These are phyloP conservation scores for Labeo rohita DNA, from an alignment of 2,113 vertebrate species.

Conservation along the genomic window DNA sequence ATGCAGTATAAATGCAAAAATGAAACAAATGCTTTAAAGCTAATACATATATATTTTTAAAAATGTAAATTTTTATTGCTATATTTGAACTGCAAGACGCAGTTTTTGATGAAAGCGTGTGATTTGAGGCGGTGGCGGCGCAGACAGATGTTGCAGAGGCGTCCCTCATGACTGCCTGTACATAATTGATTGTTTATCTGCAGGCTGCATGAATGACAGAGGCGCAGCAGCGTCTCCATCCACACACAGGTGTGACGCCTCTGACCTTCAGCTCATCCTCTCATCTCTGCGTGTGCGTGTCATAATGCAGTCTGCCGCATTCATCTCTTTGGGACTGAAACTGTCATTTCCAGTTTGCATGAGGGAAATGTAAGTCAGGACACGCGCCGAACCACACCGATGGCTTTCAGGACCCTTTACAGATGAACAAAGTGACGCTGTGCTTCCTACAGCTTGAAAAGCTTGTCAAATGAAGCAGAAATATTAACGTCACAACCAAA, in stretches of 20 bases:
- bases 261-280: constrained; percentile 35
- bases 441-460: not conserved
- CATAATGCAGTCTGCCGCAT: constrained; percentile 6
- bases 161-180: constrained; percentile 69
- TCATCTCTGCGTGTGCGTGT: not conserved
- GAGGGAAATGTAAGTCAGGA: not conserved
- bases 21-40: too few relatives aligned
- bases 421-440: not conserved
- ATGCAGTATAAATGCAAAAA: too few relatives aligned
- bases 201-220: constrained; percentile 67
- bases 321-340: constrained; percentile 16
- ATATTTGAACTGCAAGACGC: too few relatives aligned
- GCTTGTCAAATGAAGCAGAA: not conserved
- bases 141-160: constrained; percentile 24
- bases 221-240: constrained; percentile 28
- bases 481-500: not conserved
- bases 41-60: too few relatives aligned
- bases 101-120: too few relatives aligned
- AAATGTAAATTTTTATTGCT: too few relatives aligned
- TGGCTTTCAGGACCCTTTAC: not conserved
- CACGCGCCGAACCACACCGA: not conserved
- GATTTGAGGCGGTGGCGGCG: not conserved
- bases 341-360: constrained; percentile 18
- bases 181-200: constrained; percentile 81
- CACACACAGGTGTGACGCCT: constrained; percentile 1